A percentile compares a stretch with the other conserved stretches of the same genome.
Conservation (phyloP, 2,113 vertebrate genomes). For the Laticauda laticaudata region DNA sequence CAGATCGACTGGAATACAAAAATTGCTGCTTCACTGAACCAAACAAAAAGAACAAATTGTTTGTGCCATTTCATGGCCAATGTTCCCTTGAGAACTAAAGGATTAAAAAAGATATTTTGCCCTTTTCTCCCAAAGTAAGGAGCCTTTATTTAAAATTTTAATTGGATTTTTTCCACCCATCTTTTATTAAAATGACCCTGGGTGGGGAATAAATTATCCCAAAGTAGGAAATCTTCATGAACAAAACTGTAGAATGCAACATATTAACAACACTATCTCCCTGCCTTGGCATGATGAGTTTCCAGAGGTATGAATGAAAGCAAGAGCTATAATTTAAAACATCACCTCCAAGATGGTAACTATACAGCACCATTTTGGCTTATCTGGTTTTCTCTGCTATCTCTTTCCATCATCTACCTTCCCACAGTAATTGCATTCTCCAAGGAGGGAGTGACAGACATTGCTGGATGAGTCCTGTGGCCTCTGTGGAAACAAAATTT, state of each 20-base stretch:
- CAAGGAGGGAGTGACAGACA: neutral
- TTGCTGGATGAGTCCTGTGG: neutral
- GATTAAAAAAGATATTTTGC: neutral
- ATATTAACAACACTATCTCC: neutral
- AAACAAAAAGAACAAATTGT: neutral
- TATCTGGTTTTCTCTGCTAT: neutral
- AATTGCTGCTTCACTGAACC: neutral
- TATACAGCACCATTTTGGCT: neutral
- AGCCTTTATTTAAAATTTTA: neutral
- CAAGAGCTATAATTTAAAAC: neutral
- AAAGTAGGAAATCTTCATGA: neutral
- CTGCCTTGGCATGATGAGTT: accelerated
- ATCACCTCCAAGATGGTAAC: neutral
- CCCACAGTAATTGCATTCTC: constrained; percentile 13
- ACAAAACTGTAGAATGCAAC: neutral
- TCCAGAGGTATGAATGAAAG: neutral
- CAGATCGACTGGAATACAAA: neutral
- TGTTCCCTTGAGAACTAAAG: neutral
- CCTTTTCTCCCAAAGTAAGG: neutral
- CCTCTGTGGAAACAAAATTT: neutral
- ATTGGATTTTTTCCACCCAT: neutral
- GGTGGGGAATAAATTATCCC: neutral
- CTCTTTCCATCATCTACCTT: neutral
- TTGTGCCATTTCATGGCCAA: neutral
- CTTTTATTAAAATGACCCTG: neutral